Percentiles rank a stretch among this genome's conserved stretches.
Evolutionary conservation across 2,888 invertebrate species (phyloP).

Genomic region (Drosophila recens): DNA sequence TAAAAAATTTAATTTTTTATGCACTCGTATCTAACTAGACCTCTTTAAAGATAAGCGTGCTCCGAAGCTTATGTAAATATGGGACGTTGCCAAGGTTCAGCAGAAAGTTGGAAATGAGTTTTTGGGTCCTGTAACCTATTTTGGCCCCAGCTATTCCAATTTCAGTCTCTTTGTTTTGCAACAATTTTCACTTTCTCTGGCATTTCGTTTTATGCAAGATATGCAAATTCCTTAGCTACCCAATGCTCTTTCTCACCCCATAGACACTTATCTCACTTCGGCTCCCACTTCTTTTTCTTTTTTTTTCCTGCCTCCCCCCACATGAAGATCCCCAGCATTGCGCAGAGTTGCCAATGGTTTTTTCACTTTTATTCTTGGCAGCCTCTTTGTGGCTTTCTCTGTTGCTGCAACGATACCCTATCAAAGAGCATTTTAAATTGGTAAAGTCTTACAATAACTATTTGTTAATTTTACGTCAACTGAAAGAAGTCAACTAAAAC

Average conservation of each 20-base stretch:
- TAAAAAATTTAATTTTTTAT: constrained; percentile 9
- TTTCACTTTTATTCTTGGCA: constrained; percentile 30
- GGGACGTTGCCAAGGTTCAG: constrained; percentile 24
- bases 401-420: constrained; percentile 37
- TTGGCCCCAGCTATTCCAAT: constrained; percentile 50
- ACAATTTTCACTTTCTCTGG: constrained; percentile 66
- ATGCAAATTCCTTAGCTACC: constrained; percentile 60
- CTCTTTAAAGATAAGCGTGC: constrained; percentile 28
- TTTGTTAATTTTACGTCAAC: too few relatives aligned
- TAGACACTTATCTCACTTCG: constrained; percentile 32
- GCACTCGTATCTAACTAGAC: constrained; percentile 12
- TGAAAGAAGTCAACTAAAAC: not conserved
- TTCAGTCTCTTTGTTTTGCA: constrained; percentile 55
- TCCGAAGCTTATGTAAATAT: constrained; percentile 43
- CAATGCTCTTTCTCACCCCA: constrained; percentile 37
- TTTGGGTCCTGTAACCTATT: constrained; percentile 23
- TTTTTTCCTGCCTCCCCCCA: not conserved
- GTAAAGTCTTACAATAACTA: not conserved
- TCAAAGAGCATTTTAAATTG: constrained; percentile 2
- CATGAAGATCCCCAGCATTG: constrained; percentile 17
- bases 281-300: not conserved
- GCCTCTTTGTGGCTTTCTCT: constrained; percentile 9
- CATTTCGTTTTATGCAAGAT: constrained; percentile 62
- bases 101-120: constrained; percentile 43
- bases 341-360: constrained; percentile 30